These are phyloP conservation scores for Ophioderma brevispina DNA, from an alignment of 35 echinoderm and acorn worm species.

Conservation along the genomic window DNA sequence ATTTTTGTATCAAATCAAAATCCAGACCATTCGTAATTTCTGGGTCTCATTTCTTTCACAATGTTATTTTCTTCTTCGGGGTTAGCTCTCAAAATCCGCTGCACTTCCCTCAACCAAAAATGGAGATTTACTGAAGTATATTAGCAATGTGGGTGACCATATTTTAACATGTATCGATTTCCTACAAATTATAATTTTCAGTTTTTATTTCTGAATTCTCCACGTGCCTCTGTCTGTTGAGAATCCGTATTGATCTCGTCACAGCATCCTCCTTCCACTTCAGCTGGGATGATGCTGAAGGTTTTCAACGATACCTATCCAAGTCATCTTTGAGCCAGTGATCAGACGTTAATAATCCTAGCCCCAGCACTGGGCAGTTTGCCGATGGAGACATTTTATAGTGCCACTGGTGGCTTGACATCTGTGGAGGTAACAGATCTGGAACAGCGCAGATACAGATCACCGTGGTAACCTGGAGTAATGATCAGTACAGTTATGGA, in stretches of 20 bases:
- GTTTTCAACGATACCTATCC: neutral
- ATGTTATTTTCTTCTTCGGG: no score
- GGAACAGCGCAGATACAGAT: neutral
- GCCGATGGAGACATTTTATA: neutral
- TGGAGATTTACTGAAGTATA: no score
- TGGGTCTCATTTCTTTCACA: no score
- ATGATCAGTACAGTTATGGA: neutral
- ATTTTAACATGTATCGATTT: no score
- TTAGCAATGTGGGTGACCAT: no score
- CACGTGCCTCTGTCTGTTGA: neutral
- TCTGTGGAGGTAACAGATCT: neutral
- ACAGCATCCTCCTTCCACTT: neutral
- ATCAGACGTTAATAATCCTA: neutral
- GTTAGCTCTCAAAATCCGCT: no score
- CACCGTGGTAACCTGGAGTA: neutral
- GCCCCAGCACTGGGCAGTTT: neutral
- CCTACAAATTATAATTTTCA: no score
- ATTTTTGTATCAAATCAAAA: no score
- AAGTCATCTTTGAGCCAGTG: neutral
- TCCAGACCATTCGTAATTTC: no score
- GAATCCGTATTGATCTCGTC: neutral
- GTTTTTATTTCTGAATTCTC: no score
- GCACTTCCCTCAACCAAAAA: no score
- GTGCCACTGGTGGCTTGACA: neutral
- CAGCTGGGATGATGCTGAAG: neutral